phyloP scores from a whole-genome alignment of 1,140 invertebrate genomes.

The Nebria ingens region DNA sequence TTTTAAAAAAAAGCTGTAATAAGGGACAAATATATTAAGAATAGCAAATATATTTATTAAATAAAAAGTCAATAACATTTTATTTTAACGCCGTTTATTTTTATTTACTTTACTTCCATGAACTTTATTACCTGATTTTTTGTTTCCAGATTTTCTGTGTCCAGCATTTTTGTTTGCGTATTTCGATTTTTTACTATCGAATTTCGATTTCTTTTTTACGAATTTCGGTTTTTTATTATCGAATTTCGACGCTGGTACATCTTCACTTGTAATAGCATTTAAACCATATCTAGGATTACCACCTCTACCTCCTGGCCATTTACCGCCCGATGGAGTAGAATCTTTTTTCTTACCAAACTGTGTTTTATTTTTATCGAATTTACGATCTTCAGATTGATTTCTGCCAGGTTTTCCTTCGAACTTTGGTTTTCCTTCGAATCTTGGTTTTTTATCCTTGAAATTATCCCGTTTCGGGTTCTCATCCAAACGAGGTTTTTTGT shows the following conservation, averaged over 20 bases:
- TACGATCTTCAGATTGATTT: background rate
- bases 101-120: constrained; percentile 7
- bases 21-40: too few relatives aligned
- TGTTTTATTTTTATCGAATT: background rate
- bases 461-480: too few relatives aligned
- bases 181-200: too few relatives aligned
- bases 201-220: too few relatives aligned
- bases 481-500: too few relatives aligned
- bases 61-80: background rate
- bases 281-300: background rate
- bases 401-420: background rate
- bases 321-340: background rate
- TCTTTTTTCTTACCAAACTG: background rate
- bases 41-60: too few relatives aligned
- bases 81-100: constrained; percentile 1
- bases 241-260: background rate
- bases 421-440: background rate
- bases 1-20: too few relatives aligned
- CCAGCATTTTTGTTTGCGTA: too few relatives aligned
- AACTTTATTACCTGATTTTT: background rate
- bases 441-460: constrained; percentile 7
- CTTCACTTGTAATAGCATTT: background rate
- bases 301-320: constrained; percentile 1
- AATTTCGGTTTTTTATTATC: background rate
- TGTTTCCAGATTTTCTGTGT: background rate